Base-by-base conservation (phyloP, 2,888 invertebrate species). In the Allygus modestus region DNA sequence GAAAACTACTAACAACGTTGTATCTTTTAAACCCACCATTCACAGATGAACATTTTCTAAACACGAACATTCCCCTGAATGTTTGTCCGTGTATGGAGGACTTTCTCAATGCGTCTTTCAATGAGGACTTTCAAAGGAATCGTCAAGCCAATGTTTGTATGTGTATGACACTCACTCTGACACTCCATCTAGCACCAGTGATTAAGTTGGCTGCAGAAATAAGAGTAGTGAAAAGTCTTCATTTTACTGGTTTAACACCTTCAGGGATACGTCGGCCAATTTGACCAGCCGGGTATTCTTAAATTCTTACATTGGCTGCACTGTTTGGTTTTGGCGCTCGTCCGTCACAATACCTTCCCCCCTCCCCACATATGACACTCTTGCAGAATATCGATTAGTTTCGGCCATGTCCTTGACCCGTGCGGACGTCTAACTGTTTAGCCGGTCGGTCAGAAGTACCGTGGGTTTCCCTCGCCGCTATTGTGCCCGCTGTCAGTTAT, bases 281-380 rank as follows among this genome's bases (percentile, higher is more conserved):
- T 43, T 73, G 73, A 73, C 43, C 43, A 43, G 20, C 43, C 12
- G 73, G 69, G 73, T 33, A 73, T 41, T 73, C 41, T 73, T 17
- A 37, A 23, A 54, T 41, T 51, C 26, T 51, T 11, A 79, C 26
- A 79, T 79, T 79, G 79, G 79, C 79, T 46, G 23, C 26, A 46
- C 46, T 79, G 79, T n/a, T 54, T 79, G 46, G 23, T 79, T 26
- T 46, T 31, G 79, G 51, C 79, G 54, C 79, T 11, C 28, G 17
- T 41, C 79, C 28, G 11, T 54, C 79, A 23, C 79, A 54, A 28
- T 79, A 79, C 79, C 51, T 79, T 79, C 79, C 54, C 41, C 79
- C 41, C 54, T 79, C 79, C 79, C 51, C 54, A 43, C 41, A 23
- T 15, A 17, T 31, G 15, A 2, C 54, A 28, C n/a, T 1, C 54